These are phyloP conservation scores for Athripsodes cinereus DNA, from an alignment of 2,888 invertebrate species.

Conservation along the genomic window DNA sequence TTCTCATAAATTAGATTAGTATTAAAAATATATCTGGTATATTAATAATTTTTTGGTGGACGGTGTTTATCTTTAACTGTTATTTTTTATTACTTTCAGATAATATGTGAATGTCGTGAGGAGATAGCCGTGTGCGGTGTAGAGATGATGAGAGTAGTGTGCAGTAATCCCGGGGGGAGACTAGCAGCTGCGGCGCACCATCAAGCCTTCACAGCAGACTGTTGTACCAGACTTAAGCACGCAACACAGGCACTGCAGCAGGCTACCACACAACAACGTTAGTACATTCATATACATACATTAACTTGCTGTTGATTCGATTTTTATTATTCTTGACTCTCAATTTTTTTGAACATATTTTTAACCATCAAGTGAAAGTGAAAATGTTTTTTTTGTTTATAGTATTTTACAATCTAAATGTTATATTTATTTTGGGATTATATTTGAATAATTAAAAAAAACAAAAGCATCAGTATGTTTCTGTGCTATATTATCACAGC, in stretches of 20 bases:
- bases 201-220: conserved; percentile 86
- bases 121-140: conserved; percentile 92
- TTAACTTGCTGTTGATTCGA: not conserved
- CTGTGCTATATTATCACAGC: too few species aligned
- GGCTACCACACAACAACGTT: conserved; percentile 38
- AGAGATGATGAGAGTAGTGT: conserved; percentile 85
- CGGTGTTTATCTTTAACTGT: too few species aligned
- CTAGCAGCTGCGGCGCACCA: conserved; percentile 81
- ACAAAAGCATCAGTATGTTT: too few species aligned
- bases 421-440: too few species aligned
- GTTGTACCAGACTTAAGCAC: conserved; percentile 81
- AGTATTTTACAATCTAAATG: too few species aligned
- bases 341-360: not conserved
- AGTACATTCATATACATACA: conserved; percentile 29
- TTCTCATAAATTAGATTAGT: too few species aligned
- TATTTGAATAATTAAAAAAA: too few species aligned
- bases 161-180: conserved; percentile 86
- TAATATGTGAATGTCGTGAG: conserved; percentile 84
- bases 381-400: too few species aligned
- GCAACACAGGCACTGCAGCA: conserved; percentile 76
- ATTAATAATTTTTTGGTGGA: too few species aligned
- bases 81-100: too few species aligned
- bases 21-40: too few species aligned
- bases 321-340: conserved; percentile 32
- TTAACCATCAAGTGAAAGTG: not conserved